phyloP scores from a whole-genome alignment of 2,113 vertebrate genomes.

The Psephotus haematonotus region DNA sequence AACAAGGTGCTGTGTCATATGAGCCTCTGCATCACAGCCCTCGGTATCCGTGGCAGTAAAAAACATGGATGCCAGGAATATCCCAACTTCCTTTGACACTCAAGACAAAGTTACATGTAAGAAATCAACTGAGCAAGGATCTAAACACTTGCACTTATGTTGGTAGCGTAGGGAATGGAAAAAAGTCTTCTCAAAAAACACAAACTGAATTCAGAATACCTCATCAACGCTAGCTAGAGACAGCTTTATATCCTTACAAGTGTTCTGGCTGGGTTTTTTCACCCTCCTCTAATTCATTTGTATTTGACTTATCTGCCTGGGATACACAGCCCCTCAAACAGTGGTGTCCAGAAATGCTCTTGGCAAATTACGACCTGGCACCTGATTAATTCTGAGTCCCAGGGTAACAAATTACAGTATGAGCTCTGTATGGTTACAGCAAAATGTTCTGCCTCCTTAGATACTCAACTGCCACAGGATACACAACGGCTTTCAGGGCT shows the following conservation, averaged over 20 bases:
- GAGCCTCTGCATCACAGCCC: not conserved
- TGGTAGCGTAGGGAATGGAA: not conserved
- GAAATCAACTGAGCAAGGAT: not conserved
- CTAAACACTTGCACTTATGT: not conserved
- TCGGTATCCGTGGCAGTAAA: not conserved
- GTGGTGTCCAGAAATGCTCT: not conserved
- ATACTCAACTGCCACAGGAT: not conserved
- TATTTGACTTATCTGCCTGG: not conserved
- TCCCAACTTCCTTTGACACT: not conserved
- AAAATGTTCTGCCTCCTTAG: not conserved
- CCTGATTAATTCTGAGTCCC: not conserved
- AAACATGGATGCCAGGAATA: not conserved
- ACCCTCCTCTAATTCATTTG: not conserved
- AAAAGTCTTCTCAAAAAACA: not conserved
- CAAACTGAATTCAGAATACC: not conserved
- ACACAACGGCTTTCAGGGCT: not conserved
- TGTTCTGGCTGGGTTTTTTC: not conserved
- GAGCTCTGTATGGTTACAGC: not conserved
- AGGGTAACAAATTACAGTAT: not conserved
- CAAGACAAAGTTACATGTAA: rapidly evolving
- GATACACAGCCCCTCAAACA: slow-evolving; percentile 12
- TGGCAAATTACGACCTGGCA: not conserved
- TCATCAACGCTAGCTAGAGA: not conserved
- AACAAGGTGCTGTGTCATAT: not conserved
- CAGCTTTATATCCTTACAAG: not conserved